phyloP scores from a whole-genome alignment of 1,140 invertebrate species.

The Zaprionus kolodkinae region DNA sequence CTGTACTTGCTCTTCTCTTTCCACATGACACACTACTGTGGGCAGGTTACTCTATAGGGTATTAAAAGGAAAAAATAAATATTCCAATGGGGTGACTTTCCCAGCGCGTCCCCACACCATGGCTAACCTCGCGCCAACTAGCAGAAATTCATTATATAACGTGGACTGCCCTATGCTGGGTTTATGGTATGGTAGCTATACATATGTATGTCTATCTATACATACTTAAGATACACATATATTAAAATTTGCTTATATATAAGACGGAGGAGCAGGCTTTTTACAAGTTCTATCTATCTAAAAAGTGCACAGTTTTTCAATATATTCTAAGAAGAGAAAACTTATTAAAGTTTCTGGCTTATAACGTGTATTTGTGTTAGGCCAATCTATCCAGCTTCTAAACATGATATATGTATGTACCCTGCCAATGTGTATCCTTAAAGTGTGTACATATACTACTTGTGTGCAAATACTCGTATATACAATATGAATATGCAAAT shows the following conservation, averaged over 20 bases:
- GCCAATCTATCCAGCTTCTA: too few relatives aligned
- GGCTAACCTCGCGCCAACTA: neutral
- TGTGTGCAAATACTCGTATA: neutral
- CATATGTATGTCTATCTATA: neutral
- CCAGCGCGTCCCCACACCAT: neutral
- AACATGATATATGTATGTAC: too few relatives aligned
- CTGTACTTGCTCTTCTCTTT: too few relatives aligned
- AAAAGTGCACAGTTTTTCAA: too few relatives aligned
- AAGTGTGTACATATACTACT: neutral
- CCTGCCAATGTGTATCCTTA: too few relatives aligned
- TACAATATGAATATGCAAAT: constrained; percentile 72
- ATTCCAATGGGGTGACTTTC: constrained; percentile 17
- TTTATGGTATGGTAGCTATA: neutral
- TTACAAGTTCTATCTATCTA: too few relatives aligned
- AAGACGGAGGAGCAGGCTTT: too few relatives aligned
- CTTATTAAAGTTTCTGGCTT: neutral
- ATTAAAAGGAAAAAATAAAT: constrained; percentile 7
- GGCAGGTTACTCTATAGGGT: neutral
- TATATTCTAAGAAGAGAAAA: neutral
- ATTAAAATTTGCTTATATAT: too few relatives aligned
- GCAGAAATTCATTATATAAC: constrained; percentile 55
- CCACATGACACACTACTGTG: too few relatives aligned
- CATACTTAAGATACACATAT: neutral
- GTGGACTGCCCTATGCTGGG: constrained; percentile 35
- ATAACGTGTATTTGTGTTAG: too few relatives aligned